A percentile compares a stretch with the other conserved stretches of the same genome.
phyloP scores from a whole-genome alignment of 1,140 invertebrate species.

The Tenebrio molitor region DNA sequence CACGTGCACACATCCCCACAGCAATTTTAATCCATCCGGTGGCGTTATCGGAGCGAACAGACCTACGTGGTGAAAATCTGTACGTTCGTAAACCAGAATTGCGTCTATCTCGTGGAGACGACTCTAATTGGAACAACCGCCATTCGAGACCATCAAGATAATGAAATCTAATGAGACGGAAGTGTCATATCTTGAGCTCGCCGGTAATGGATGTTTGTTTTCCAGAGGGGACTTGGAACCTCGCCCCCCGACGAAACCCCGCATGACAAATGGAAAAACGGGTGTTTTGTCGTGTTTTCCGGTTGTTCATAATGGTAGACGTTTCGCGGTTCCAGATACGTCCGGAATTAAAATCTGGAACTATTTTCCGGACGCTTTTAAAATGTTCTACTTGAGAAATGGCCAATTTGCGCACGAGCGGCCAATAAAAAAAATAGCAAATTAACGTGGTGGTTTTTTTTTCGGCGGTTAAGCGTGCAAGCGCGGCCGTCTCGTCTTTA shows the following conservation, averaged over 20 bases:
- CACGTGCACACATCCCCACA: slow-evolving; percentile 16
- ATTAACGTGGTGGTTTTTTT: background rate
- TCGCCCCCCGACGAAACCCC: background rate
- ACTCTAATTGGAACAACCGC: slow-evolving; percentile 10
- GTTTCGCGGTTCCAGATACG: too few species aligned
- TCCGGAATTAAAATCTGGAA: too few species aligned
- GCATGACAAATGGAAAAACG: slow-evolving; percentile 5
- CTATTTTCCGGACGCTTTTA: too few species aligned
- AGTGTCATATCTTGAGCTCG: slow-evolving; percentile 3
- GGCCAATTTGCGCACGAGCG: background rate
- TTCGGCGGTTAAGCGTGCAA: too few species aligned
- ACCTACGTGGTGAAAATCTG: slow-evolving; percentile 21
- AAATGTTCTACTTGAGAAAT: too few species aligned
- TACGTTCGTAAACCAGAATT: background rate
- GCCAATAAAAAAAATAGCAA: background rate
- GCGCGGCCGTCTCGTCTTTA: background rate
- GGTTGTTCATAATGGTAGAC: too few species aligned
- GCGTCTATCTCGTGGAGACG: slow-evolving; percentile 2
- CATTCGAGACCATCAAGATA: slow-evolving; percentile 24
- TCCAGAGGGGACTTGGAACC: background rate
- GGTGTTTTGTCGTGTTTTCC: background rate
- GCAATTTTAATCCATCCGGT: background rate
- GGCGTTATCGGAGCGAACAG: slow-evolving; percentile 11
- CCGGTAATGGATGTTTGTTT: slow-evolving; percentile 6
- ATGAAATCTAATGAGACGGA: slow-evolving; percentile 33